Evolutionary conservation across 2,888 invertebrate genomes (phyloP).

Genomic region (Calameuta idolon): DNA sequence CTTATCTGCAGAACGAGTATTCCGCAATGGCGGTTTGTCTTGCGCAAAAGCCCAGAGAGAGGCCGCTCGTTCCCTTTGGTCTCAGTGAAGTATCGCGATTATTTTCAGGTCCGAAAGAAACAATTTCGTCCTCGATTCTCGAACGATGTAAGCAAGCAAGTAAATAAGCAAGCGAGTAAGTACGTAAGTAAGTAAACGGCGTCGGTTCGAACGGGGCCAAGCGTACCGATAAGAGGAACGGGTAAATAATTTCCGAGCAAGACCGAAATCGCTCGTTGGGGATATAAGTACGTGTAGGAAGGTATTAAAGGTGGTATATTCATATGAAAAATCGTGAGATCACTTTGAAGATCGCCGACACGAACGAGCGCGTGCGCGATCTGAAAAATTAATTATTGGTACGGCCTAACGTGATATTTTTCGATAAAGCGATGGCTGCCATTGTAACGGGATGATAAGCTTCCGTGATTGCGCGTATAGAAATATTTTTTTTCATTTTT

Average conservation of each 20-base stretch:
- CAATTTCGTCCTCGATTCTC: slow-evolving; percentile 5
- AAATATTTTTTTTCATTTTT: neutral
- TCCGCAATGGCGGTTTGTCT: neutral
- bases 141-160: neutral
- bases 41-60: neutral
- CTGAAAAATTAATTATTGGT: slow-evolving; percentile 47
- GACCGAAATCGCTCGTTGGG: neutral
- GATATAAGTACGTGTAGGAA: neutral
- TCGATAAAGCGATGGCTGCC: slow-evolving; percentile 22
- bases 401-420: slow-evolving; percentile 35
- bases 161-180: neutral
- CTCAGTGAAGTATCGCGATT: neutral
- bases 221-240: neutral
- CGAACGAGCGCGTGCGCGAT: slow-evolving; percentile 31
- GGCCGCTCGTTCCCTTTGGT: neutral
- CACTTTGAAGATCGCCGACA: slow-evolving; percentile 32
- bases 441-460: slow-evolving; percentile 16
- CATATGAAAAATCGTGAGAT: slow-evolving; percentile 20
- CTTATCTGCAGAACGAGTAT: slow-evolving; percentile 3
- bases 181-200: neutral
- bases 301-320: neutral
- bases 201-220: neutral
- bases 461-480: neutral
- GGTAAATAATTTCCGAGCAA: slow-evolving; percentile 3
- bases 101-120: neutral